These are phyloP conservation scores for Pycnomerus fuliginosus DNA, from an alignment of 2,888 invertebrate genomes.

Conservation along the genomic window DNA sequence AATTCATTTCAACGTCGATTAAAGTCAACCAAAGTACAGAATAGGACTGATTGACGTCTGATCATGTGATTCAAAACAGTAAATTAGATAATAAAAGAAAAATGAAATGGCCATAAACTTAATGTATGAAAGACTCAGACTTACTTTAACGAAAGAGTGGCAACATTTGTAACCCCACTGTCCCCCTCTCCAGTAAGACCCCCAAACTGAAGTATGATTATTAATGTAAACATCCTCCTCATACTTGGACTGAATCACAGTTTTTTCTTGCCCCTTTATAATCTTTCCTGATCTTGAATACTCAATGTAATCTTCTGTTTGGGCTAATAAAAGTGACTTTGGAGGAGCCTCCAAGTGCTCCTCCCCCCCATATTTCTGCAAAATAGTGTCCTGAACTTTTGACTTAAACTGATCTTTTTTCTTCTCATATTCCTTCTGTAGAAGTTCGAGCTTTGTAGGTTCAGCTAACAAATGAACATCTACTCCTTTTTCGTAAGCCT, in stretches of 20 bases:
- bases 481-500: slow-evolving; percentile 88
- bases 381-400: slow-evolving; percentile 77
- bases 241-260: slow-evolving; percentile 81
- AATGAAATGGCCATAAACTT: too few species aligned
- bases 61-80: too few species aligned
- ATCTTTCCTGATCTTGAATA: slow-evolving; percentile 93
- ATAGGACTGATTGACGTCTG: too few species aligned
- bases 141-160: slow-evolving; percentile 79
- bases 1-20: too few species aligned
- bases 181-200: slow-evolving; percentile 91
- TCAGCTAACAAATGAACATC: slow-evolving; percentile 96
- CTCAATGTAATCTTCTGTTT: slow-evolving; percentile 94
- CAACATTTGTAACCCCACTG: slow-evolving; percentile 98
- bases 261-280: slow-evolving; percentile 84
- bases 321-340: slow-evolving; percentile 84
- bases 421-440: slow-evolving; percentile 86
- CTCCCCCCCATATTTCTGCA: slow-evolving; percentile 93
- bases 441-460: slow-evolving; percentile 92
- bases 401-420: slow-evolving; percentile 90
- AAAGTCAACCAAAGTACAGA: too few species aligned
- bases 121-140: slow-evolving; percentile 7
- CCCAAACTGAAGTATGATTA: slow-evolving; percentile 95
- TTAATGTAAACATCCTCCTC: slow-evolving; percentile 91
- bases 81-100: too few species aligned
- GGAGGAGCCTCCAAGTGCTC: slow-evolving; percentile 89